Percentiles rank a stretch among this genome's conserved stretches.
These are phyloP conservation scores for Drosophila imparisetae DNA, from an alignment of 2,888 invertebrate species.

Conservation along the genomic window DNA sequence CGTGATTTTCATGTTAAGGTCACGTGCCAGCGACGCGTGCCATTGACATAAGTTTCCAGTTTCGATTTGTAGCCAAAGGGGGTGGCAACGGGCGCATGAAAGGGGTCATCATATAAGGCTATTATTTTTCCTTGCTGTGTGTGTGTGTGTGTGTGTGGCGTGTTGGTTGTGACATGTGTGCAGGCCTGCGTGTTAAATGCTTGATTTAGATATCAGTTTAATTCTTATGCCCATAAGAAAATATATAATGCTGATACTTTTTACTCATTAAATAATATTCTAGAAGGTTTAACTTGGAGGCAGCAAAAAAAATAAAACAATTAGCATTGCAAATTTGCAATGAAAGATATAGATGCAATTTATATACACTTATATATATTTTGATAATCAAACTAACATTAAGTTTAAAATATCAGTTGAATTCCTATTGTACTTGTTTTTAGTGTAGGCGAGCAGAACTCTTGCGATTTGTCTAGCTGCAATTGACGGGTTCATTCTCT, in stretches of 20 bases:
- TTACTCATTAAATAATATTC: background rate
- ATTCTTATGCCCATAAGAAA: conserved; percentile 55
- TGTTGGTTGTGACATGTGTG: conserved; percentile 63
- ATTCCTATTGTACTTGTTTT: background rate
- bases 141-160: background rate
- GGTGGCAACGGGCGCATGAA: conserved; percentile 39
- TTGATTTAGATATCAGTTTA: conserved; percentile 76
- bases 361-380: background rate
- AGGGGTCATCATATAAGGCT: conserved; percentile 37
- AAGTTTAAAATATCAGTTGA: background rate
- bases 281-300: background rate
- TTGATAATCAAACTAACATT: background rate
- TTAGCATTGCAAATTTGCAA: background rate
- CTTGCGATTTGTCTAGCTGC: conserved; percentile 52
- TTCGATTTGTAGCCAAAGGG: conserved; percentile 46
- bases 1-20: conserved; percentile 78
- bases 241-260: background rate
- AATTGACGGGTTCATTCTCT: conserved; percentile 14
- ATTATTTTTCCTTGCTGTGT: background rate
- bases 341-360: background rate
- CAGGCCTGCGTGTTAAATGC: conserved; percentile 64
- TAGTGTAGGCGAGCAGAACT: conserved; percentile 24
- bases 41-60: conserved; percentile 77
- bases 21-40: conserved; percentile 76
- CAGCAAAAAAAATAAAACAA: background rate